Percentiles rank a stretch among this genome's conserved stretches.
Evolutionary conservation across 2,113 vertebrate species (phyloP).

Genomic region (human): GRCh38 chr9:76372001-76372500

Average conservation of each 20-base stretch:
- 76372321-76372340: neutral
- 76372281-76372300: neutral
- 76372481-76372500: conserved; percentile 22
- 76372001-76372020: too few species aligned
- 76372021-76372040: too few species aligned
- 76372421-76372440: conserved; percentile 25
- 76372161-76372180: neutral
- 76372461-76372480: neutral
- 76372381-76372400: neutral
- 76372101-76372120: neutral
- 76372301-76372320: neutral
- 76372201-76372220: neutral
- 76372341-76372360: neutral
- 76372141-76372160: neutral
- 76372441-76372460: neutral
- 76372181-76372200: neutral
- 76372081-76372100: neutral
- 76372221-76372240: neutral
- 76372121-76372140: neutral
- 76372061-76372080: neutral
- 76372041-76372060: too few species aligned
- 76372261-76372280: neutral
- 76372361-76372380: neutral
- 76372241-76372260: neutral
- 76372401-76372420: neutral